Evolutionary conservation across 2,113 vertebrate genomes (phyloP).

Genomic region (Coreoperca whiteheadi): DNA sequence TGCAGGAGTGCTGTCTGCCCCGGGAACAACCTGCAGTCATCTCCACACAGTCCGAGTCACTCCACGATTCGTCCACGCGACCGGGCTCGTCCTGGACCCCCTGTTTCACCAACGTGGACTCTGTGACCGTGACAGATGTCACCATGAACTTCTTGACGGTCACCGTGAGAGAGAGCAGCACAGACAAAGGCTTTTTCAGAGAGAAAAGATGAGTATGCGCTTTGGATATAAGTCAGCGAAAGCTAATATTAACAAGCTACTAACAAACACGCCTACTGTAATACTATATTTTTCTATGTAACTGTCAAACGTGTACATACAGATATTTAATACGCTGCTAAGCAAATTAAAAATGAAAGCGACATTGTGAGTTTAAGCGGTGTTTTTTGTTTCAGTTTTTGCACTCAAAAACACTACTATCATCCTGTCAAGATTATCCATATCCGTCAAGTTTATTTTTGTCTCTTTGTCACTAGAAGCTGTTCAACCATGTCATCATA

Average conservation of each 20-base stretch:
- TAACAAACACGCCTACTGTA: constrained; percentile 53
- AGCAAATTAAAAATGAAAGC: constrained; percentile 48
- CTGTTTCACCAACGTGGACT: constrained; percentile 90
- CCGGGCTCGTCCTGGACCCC: constrained; percentile 91
- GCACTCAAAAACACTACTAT: not conserved
- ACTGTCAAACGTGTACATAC: constrained; percentile 60
- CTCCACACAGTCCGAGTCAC: constrained; percentile 84
- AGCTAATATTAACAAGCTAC: constrained; percentile 28
- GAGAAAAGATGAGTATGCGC: constrained; percentile 88
- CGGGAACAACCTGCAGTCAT: constrained; percentile 51
- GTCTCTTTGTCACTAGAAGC: not conserved
- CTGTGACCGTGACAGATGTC: constrained; percentile 96
- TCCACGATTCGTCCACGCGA: constrained; percentile 81
- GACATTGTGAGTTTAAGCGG: not conserved
- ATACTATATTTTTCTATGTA: constrained; percentile 74
- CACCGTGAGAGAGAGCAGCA: constrained; percentile 97
- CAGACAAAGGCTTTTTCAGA: constrained; percentile 97
- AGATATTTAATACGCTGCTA: constrained; percentile 68
- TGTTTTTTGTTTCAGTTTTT: not conserved
- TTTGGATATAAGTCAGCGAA: not conserved
- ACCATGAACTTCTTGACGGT: constrained; percentile 98
- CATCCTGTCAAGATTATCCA: not conserved
- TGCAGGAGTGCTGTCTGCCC: constrained; percentile 12
- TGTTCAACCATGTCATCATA: not conserved
- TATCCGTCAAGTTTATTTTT: not conserved